Evolutionary conservation across 2,888 invertebrate species (phyloP).

Genomic region (Lasioglossum marginatum): DNA sequence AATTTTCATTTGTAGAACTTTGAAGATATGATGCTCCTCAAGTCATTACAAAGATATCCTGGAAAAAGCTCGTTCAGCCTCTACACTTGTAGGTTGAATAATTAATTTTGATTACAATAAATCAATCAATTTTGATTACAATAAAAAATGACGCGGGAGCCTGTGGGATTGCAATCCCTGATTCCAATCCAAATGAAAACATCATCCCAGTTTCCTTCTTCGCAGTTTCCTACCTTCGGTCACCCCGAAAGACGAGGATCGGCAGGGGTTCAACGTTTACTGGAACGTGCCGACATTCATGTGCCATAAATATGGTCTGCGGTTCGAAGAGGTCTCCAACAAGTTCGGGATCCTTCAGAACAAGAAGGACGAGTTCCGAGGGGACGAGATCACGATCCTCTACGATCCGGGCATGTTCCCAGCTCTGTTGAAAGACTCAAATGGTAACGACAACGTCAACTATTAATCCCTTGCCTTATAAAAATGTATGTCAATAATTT

Average conservation of each 20-base stretch:
- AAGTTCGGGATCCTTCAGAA: conserved; percentile 90
- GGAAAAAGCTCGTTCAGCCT: too few relatives aligned
- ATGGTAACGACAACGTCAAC: conserved; percentile 39
- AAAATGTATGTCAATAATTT: too few relatives aligned
- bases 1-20: too few relatives aligned
- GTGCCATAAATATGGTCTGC: conserved; percentile 88
- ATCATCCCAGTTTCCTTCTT: not conserved
- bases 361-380: conserved; percentile 87
- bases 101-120: too few relatives aligned
- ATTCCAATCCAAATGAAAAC: too few relatives aligned
- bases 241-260: conserved; percentile 17
- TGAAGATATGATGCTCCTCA: too few relatives aligned
- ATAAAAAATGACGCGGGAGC: too few relatives aligned
- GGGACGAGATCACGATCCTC: conserved; percentile 88
- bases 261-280: conserved; percentile 86
- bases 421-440: conserved; percentile 86
- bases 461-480: too few relatives aligned
- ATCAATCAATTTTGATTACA: too few relatives aligned
- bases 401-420: conserved; percentile 92
- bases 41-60: too few relatives aligned
- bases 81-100: too few relatives aligned
- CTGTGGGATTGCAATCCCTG: too few relatives aligned
- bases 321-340: conserved; percentile 86
- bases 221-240: conserved; percentile 41
- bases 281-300: conserved; percentile 93